These are phyloP conservation scores for Prionailurus viverrinus DNA, from an alignment of 2,113 vertebrate species.

Conservation along the genomic window DNA sequence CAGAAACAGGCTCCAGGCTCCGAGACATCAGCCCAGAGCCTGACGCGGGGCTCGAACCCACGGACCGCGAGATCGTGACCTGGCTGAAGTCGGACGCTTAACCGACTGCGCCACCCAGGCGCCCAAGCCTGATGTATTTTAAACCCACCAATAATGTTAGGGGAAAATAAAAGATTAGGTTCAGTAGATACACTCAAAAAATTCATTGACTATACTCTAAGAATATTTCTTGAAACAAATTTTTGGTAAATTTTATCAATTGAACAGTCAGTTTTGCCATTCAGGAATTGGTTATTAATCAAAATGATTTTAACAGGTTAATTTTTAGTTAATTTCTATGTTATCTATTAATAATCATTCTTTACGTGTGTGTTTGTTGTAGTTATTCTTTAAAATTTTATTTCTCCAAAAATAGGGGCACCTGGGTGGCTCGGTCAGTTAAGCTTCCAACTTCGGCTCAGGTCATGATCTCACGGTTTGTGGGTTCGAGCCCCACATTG, in stretches of 20 bases:
- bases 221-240: conserved; percentile 7
- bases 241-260: conserved; percentile 28
- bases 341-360: conserved; percentile 5
- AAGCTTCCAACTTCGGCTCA: too few relatives aligned
- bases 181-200: not conserved
- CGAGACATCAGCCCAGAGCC: too few relatives aligned
- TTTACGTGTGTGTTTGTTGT: not conserved
- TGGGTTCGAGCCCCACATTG: too few relatives aligned
- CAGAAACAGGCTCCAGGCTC: too few relatives aligned
- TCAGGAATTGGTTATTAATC: not conserved
- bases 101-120: too few relatives aligned
- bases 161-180: not conserved
- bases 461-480: too few relatives aligned
- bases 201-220: conserved; percentile 30
- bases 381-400: conserved; percentile 42
- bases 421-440: too few relatives aligned
- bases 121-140: not conserved
- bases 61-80: too few relatives aligned
- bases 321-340: conserved; percentile 17
- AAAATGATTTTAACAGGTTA: not conserved
- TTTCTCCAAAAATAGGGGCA: conserved; percentile 43
- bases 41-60: too few relatives aligned
- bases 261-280: not conserved
- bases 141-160: not conserved
- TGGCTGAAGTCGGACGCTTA: too few relatives aligned